Percentiles rank a stretch among this genome's conserved stretches.
phyloP scores from a whole-genome alignment of 2,888 invertebrate genomes.

The Emmelina monodactyla region DNA sequence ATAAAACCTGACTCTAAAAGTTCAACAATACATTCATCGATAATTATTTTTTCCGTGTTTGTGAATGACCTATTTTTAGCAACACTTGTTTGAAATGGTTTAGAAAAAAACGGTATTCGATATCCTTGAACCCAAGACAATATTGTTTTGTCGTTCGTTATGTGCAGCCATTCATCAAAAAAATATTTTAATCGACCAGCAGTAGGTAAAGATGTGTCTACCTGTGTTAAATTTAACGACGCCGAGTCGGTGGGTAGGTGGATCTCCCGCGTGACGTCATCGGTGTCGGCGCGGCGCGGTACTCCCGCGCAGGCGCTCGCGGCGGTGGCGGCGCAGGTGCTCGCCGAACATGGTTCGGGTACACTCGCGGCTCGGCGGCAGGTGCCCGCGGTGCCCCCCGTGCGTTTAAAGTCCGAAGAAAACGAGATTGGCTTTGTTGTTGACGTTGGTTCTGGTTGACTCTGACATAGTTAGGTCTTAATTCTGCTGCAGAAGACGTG shows the following conservation, averaged over 20 bases:
- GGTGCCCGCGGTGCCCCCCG: slow-evolving; percentile 8
- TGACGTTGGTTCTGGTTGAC: neutral
- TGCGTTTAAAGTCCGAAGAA: slow-evolving; percentile 5
- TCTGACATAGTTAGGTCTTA: neutral
- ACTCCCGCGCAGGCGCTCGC: neutral
- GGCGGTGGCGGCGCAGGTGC: slow-evolving; percentile 2
- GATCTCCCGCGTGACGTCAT: slow-evolving; percentile 1
- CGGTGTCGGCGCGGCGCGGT: neutral
- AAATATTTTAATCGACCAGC: neutral
- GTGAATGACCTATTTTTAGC: no score
- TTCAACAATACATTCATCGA: neutral
- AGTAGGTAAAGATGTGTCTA: no score
- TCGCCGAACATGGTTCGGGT: slow-evolving; percentile 4
- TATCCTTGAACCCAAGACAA: neutral
- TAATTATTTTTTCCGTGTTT: neutral
- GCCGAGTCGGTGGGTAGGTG: slow-evolving; percentile 1
- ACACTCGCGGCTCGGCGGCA: slow-evolving; percentile 8
- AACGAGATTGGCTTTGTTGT: neutral
- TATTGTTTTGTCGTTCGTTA: neutral
- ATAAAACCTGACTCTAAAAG: neutral
- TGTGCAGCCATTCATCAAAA: neutral
- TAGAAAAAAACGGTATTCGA: neutral
- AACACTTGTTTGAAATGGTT: neutral
- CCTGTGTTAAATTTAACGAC: slow-evolving; percentile 1
- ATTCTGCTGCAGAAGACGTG: slow-evolving; percentile 4